phyloP scores from a whole-genome alignment of 1,140 invertebrate species.

The Ostrea edulis region DNA sequence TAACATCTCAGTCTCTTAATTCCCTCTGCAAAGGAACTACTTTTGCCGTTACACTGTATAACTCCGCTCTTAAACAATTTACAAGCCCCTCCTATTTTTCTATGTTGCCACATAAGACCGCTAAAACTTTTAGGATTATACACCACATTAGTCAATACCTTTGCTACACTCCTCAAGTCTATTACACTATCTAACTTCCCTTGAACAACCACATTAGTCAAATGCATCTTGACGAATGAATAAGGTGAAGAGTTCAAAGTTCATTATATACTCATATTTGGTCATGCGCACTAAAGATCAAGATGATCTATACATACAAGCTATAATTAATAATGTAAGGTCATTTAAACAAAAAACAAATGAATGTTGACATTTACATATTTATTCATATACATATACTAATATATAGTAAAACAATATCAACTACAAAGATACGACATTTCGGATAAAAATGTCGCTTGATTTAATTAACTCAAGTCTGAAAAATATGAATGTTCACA shows the following conservation, averaged over 20 bases:
- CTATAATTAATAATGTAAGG: no score
- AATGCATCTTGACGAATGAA: conserved; percentile 30
- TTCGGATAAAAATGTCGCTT: no score
- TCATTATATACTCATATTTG: background rate
- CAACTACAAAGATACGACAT: no score
- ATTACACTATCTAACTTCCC: conserved; percentile 23
- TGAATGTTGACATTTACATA: no score
- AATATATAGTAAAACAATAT: no score
- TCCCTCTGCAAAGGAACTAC: conserved; percentile 19
- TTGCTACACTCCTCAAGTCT: background rate
- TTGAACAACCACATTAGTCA: conserved; percentile 47
- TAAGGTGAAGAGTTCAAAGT: background rate
- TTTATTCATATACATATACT: no score
- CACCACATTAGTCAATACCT: background rate
- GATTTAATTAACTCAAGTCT: no score
- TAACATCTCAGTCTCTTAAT: conserved; percentile 42
- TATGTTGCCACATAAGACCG: conserved; percentile 47
- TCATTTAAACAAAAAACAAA: no score
- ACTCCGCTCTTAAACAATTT: conserved; percentile 39
- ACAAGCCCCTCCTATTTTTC: conserved; percentile 24
- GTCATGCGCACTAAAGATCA: background rate
- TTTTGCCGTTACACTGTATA: conserved; percentile 46
- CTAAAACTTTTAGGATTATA: conserved; percentile 45
- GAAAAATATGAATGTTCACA: no score
- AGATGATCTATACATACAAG: no score